Evolutionary conservation across 2,888 invertebrate genomes (phyloP), one percentile per base, ranked within the genome.

Genomic region (Entomobrya proxima): DNA sequence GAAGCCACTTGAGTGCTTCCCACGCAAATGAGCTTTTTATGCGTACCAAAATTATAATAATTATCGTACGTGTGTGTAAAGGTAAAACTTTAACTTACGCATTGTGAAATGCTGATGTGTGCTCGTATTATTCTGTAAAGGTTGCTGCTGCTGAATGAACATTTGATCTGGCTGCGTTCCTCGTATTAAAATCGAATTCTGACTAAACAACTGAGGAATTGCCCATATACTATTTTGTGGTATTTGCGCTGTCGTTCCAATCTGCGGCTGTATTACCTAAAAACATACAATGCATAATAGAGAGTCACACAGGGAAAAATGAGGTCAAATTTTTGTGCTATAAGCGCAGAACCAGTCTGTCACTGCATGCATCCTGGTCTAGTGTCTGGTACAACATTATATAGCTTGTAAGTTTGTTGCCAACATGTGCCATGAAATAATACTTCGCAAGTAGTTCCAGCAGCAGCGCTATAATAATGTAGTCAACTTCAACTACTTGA

Each of bases 131-230:
- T 85, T 89, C 61, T 87, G 89, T 37, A 89, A 69, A 27, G 87
- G 89, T 58, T 88, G 89, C 52, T 89, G 90, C 40, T 87, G 88
- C 90, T 95, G 96, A 90, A 97, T 96, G 91, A 96, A 97, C 96
- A 97, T 91, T 88, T 88, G 88, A 83, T 89, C 88, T 37, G 89
- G 91, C 91, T 96, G 96, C 0, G 95, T 94, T 24, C 96, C 96
- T 52, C 97, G 92, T 89, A 97, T 96, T 91, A 96, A 95, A 90
- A 97, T 96, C 7, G 95, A 96, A 92, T 96, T 96, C 18, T 95
- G 95, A 0, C 93, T 92, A 9, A 5, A 96, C 92, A 0, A 95
- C 93, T 44, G 94, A 21, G 91, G 91, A n/a, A 91, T 90, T 0
- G 96, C 93, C 96, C 96, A 96, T 86, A 95, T 94, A 83, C 96